Evolutionary conservation across 2,113 vertebrate genomes (phyloP), one percentile per base, ranked within the genome.

Genomic region (Silurus meridionalis): DNA sequence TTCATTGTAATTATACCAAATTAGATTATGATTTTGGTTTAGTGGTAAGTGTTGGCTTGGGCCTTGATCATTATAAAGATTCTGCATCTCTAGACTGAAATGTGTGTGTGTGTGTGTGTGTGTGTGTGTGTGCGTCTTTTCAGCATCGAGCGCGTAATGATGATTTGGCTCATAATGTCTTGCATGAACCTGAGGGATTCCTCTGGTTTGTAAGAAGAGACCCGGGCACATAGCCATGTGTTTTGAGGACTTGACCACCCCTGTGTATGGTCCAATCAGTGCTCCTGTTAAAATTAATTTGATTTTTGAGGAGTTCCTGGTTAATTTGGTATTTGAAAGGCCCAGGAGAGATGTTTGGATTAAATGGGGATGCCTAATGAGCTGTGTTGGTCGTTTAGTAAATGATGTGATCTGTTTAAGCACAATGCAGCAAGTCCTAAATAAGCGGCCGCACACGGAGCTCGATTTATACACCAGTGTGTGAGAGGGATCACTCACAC

Each of bases 121-220:
- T 80, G 57, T 63, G 63, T 19, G 25, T 74, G 71, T 46, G n/a
- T 8, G 37, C 64, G 63, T 83, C 79, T 46, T 82, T 84, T 85
- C 50, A 55, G 83, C 37, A 8, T 69, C 78, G 66, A n/a, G 80
- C 75, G 72, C 53, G 83, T 87, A 88, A 90, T 86, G 85, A 90
- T 83, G 80, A 85, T 87, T 87, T 88, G 87, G 87, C 89, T 88
- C 64, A 66, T 87, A 86, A 87, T 77, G 80, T 85, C 81, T 85
- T 80, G 83, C 17, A 17, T 58, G 85, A 85, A 87, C 75, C 80
- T 83, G 71, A 75, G 85, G 87, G 83, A 87, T 83, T 85, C 71
- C 80, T 83, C 61, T 46, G 82, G 80, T 80, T 82, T 72, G 48
- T 69, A 80, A 80, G 80, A 77, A n/a, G 82, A 88, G 71, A 79